Base-by-base conservation (phyloP, 2,888 invertebrate genomes). In the Latheticus oryzae region DNA sequence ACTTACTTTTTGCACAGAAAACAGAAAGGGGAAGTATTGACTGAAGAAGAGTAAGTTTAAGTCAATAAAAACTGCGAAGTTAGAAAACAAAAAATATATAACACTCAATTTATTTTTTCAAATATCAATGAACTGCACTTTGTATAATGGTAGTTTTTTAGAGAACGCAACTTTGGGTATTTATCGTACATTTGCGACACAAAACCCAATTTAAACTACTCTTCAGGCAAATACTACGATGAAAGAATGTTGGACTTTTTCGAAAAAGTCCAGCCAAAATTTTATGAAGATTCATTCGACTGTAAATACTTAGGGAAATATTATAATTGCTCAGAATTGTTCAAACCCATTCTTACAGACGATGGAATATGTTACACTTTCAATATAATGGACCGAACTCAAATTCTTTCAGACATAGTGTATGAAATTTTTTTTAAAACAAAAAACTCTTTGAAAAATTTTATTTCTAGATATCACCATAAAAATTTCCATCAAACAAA, bases 291-390 rank as follows among this genome's bases (percentile, higher is more conserved):
- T 11, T 33, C 58, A 12, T 58, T 54, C 16, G 60, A 60, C n/a
- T 63, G 63, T 8, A 55, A 30, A 32, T 61, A 43, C 28, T 50
- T 62, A 54, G 60, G 58, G n/a, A 5, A 33, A 28, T 11, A 17
- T 1, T 32, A 26, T 21, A 53, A 58, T 12, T 64, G 64, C 23
- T 35, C 40, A 2, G 58, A 64, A 5, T 7, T 64, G 3, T 64
- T 64, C 37, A 17, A 40, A 2, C 64, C 61, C 4, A 19, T 64
- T 5, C 32, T 64, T 9, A 61, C 61, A 3, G 60, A 64, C 11
- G 64, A 52, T 8, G 64, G 64, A n/a, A 43, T 62, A 11, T 64
- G 64, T 32, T 64, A 62, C 26, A 33, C 56, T 23, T 64, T 62
- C 9, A 64, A 64, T 48, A 28, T 60, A 15, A 9, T 60, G 21